Evolutionary conservation across 2,888 invertebrate genomes (phyloP).

Genomic region (Pyralis farinalis): DNA sequence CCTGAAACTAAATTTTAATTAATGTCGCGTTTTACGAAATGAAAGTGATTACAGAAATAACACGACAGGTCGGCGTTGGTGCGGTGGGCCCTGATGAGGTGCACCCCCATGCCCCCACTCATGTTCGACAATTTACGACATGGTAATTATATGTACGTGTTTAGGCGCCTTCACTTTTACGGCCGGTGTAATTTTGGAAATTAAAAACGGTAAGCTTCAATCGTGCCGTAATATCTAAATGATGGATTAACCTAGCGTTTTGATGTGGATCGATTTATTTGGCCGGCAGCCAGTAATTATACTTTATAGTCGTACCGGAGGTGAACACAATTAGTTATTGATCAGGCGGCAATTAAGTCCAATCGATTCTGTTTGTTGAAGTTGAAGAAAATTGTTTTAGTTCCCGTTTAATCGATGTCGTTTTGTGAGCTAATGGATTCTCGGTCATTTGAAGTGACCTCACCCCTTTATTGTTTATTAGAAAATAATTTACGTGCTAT

Average conservation of each 20-base stretch:
- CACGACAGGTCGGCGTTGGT: slow-evolving; percentile 64
- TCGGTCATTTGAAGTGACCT: slow-evolving; percentile 57
- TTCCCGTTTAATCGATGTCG: slow-evolving; percentile 69
- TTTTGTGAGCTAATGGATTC: slow-evolving; percentile 72
- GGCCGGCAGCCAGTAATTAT: slow-evolving; percentile 79
- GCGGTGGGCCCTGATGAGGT: slow-evolving; percentile 32
- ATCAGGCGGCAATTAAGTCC: slow-evolving; percentile 76
- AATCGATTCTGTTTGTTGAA: slow-evolving; percentile 80
- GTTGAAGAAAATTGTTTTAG: slow-evolving; percentile 80
- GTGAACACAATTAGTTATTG: slow-evolving; percentile 80
- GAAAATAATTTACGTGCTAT: slow-evolving; percentile 41
- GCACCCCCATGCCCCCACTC: slow-evolving; percentile 45
- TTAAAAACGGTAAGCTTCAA: slow-evolving; percentile 79
- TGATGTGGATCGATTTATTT: slow-evolving; percentile 79
- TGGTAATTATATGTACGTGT: slow-evolving; percentile 72
- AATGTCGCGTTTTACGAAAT: slow-evolving; percentile 79
- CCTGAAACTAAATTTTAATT: slow-evolving; percentile 82
- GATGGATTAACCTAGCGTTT: slow-evolving; percentile 79
- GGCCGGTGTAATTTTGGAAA: slow-evolving; percentile 74
- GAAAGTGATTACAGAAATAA: slow-evolving; percentile 79
- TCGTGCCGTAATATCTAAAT: slow-evolving; percentile 77
- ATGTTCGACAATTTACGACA: slow-evolving; percentile 71
- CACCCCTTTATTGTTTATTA: slow-evolving; percentile 52
- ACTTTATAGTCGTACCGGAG: slow-evolving; percentile 76
- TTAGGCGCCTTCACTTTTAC: slow-evolving; percentile 58